These are phyloP conservation scores for Poeciliopsis retropinna DNA, from an alignment of 2,113 vertebrate genomes.

Conservation along the genomic window DNA sequence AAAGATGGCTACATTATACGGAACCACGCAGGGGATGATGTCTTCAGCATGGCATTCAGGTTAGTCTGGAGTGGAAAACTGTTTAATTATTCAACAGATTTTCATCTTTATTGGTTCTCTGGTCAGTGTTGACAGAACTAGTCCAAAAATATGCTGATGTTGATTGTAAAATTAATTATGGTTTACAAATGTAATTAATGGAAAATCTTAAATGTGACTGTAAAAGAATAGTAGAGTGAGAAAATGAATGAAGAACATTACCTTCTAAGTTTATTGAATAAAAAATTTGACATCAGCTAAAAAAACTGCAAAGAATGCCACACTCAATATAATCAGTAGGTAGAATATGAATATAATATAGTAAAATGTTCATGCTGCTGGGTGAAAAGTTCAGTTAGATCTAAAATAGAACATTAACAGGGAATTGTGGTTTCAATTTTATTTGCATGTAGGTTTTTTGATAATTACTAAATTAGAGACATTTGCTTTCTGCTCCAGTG, in stretches of 20 bases:
- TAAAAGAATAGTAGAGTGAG: background rate
- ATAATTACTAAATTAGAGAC: too few relatives aligned
- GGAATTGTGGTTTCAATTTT: too few relatives aligned
- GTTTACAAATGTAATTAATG: background rate
- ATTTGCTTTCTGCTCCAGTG: too few relatives aligned
- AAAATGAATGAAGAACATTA: background rate
- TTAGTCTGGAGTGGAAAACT: slow-evolving; percentile 55
- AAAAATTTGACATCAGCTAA: background rate
- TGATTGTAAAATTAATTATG: background rate
- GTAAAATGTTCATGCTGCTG: too few relatives aligned
- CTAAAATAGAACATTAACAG: too few relatives aligned
- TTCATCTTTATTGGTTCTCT: background rate
- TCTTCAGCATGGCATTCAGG: slow-evolving; percentile 90
- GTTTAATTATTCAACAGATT: background rate
- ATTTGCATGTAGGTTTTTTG: too few relatives aligned
- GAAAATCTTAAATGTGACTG: background rate
- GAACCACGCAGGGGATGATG: slow-evolving; percentile 82
- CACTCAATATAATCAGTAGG: background rate
- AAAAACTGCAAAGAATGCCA: background rate
- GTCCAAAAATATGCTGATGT: background rate
- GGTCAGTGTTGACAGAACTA: background rate
- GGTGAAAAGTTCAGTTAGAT: too few relatives aligned
- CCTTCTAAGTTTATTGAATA: background rate
- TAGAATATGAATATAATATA: too few relatives aligned
- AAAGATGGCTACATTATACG: slow-evolving; percentile 89